Evolutionary conservation across 2,888 invertebrate species (phyloP).

Genomic region (Drosophila gaucha): DNA sequence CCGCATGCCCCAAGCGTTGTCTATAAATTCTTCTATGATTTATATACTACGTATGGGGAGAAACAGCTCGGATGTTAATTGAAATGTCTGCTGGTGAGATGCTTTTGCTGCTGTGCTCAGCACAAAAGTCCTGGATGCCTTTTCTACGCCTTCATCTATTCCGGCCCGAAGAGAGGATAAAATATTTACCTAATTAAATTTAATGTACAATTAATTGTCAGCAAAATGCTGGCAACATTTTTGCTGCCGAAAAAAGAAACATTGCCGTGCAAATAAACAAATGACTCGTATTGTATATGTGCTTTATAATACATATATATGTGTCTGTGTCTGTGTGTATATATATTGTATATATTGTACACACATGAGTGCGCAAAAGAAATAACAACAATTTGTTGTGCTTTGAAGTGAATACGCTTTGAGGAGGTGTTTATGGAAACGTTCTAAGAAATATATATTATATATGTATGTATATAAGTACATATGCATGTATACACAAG

Average conservation of each 20-base stretch:
- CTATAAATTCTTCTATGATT: conserved; percentile 12
- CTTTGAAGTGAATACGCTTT: conserved; percentile 53
- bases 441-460: conserved; percentile 8
- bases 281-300: conserved; percentile 14
- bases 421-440: conserved; percentile 55
- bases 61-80: conserved; percentile 35
- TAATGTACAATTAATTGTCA: conserved; percentile 73
- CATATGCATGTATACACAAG: conserved; percentile 2
- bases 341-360: conserved; percentile 4
- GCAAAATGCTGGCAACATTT: conserved; percentile 40
- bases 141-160: conserved; percentile 31
- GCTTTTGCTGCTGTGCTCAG: conserved; percentile 46
- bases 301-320: conserved; percentile 9
- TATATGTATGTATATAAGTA: not conserved
- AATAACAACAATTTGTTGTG: conserved; percentile 35
- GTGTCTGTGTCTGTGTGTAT: not conserved
- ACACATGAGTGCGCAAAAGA: conserved; percentile 26
- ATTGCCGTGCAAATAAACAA: conserved; percentile 46
- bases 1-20: not conserved
- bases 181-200: conserved; percentile 65
- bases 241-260: conserved; percentile 15
- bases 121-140: conserved; percentile 26
- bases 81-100: conserved; percentile 48
- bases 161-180: conserved; percentile 10
- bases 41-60: conserved; percentile 3